These are phyloP conservation scores for Campoplex capitator DNA, from an alignment of 2,888 invertebrate genomes.

Conservation along the genomic window DNA sequence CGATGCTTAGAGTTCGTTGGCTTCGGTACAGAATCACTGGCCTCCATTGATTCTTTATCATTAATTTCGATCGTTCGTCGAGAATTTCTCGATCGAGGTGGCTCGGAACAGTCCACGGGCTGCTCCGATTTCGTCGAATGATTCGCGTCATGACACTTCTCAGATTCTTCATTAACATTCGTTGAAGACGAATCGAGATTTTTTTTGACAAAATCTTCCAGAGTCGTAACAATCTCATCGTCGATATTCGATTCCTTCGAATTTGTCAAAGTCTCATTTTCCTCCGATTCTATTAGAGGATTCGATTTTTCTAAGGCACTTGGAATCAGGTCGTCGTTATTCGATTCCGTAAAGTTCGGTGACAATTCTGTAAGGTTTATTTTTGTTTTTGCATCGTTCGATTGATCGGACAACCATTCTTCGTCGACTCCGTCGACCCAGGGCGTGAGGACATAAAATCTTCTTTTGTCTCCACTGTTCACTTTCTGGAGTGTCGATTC, in stretches of 20 bases:
- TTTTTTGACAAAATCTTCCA: background rate
- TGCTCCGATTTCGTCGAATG: background rate
- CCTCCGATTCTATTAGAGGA: background rate
- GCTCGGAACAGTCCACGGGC: slow-evolving; percentile 49
- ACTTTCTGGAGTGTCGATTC: slow-evolving; percentile 37
- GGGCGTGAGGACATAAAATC: slow-evolving; percentile 51
- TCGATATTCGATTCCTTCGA: background rate
- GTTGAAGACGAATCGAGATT: background rate
- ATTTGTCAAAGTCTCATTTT: background rate
- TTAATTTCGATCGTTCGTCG: background rate
- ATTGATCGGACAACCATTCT: background rate
- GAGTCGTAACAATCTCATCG: background rate
- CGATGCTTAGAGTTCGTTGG: slow-evolving; percentile 52
- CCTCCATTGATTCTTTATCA: background rate
- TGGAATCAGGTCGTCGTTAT: background rate
- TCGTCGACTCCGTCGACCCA: slow-evolving; percentile 8
- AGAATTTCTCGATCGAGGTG: slow-evolving; percentile 3
- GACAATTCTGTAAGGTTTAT: background rate
- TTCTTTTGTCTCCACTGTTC: slow-evolving; percentile 47
- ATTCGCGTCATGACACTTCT: background rate
- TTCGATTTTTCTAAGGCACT: background rate
- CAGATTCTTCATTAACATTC: too few species aligned
- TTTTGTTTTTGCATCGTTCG: slow-evolving; percentile 2
- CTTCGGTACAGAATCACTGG: background rate
- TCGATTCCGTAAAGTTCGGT: background rate